Percentiles rank a stretch among this genome's conserved stretches.
Evolutionary conservation across 2,113 vertebrate species (phyloP).

Genomic region (Rafetus swinhoei): DNA sequence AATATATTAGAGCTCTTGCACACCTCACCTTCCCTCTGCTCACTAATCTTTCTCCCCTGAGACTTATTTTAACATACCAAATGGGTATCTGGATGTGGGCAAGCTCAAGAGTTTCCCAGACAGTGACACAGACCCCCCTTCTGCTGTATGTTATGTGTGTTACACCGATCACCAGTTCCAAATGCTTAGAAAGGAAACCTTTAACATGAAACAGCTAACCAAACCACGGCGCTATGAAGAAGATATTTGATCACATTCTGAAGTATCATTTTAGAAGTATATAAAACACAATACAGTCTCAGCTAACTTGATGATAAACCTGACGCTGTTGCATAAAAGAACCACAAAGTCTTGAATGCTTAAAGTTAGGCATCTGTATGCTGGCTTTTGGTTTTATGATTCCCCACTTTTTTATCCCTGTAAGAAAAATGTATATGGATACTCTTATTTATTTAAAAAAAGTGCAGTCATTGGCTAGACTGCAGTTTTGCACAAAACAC

Average conservation of each 20-base stretch:
- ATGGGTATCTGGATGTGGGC: background rate
- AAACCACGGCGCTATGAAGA: background rate
- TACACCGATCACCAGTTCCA: background rate
- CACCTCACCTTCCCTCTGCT: background rate
- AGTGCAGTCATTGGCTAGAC: background rate
- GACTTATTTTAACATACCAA: background rate
- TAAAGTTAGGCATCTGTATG: background rate
- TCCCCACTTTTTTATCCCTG: background rate
- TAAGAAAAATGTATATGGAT: background rate
- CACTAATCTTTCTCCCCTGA: background rate
- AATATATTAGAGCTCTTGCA: background rate
- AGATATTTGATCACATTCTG: background rate
- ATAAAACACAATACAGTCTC: background rate
- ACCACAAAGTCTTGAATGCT: background rate
- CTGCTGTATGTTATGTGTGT: background rate
- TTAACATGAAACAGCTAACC: background rate
- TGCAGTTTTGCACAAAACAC: background rate
- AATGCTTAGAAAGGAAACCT: background rate
- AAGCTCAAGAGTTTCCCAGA: background rate
- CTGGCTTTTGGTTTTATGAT: background rate
- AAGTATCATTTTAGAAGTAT: background rate
- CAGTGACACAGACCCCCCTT: background rate
- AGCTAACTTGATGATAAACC: background rate
- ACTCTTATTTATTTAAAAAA: background rate
- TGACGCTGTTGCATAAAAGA: background rate